Conservation (phyloP, 1,140 invertebrate species). For the Rhagoletis zephyria region DNA sequence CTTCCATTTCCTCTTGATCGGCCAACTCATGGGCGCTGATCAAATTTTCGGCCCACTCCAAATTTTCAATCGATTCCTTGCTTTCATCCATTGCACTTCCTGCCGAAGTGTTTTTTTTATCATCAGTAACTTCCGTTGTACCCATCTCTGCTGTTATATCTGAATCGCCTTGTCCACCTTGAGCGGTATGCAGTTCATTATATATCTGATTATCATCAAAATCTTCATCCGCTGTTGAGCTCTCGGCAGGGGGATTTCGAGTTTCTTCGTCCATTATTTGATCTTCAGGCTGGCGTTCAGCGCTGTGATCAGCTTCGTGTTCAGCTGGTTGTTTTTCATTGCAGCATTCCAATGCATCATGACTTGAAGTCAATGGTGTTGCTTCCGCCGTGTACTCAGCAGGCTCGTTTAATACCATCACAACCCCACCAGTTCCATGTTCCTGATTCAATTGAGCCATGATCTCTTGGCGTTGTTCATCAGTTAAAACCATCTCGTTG, state of each 20-base stretch:
- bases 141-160: not conserved
- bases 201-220: slow-evolving; percentile 70
- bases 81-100: slow-evolving; percentile 64
- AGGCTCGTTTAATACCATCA: slow-evolving; percentile 68
- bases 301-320: slow-evolving; percentile 53
- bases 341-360: not conserved
- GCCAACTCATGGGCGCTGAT: slow-evolving; percentile 66
- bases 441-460: slow-evolving; percentile 70
- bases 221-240: slow-evolving; percentile 59
- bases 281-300: slow-evolving; percentile 28
- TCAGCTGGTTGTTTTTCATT: slow-evolving; percentile 1
- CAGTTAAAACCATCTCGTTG: slow-evolving; percentile 69
- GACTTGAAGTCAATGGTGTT: not conserved
- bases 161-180: not conserved
- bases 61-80: slow-evolving; percentile 68
- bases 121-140: not conserved
- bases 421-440: slow-evolving; percentile 69
- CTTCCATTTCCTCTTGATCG: slow-evolving; percentile 57
- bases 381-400: slow-evolving; percentile 57
- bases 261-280: slow-evolving; percentile 52
- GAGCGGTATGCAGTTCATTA: slow-evolving; percentile 60
- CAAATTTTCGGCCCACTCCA: slow-evolving; percentile 71
- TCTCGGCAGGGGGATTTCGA: slow-evolving; percentile 20
- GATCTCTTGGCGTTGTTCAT: slow-evolving; percentile 71
- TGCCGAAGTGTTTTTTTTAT: slow-evolving; percentile 60